phyloP scores from a whole-genome alignment of 1,140 invertebrate genomes.

The Drosophila kikkawai region DNA sequence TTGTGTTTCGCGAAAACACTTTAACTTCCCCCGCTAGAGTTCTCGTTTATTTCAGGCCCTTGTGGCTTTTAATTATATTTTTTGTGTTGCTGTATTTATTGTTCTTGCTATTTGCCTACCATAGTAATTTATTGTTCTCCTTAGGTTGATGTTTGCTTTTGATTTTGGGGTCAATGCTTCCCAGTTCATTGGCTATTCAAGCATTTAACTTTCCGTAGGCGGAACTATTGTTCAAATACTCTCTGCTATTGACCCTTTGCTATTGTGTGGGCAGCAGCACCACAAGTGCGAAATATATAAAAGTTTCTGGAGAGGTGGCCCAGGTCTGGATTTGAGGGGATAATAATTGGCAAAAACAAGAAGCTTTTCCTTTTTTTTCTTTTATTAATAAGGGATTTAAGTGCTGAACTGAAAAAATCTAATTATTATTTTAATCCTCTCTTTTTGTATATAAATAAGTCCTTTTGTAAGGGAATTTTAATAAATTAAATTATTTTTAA shows the following conservation, averaged over 20 bases:
- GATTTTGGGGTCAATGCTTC: constrained; percentile 60
- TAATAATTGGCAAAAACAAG: not conserved
- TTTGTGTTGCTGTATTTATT: constrained; percentile 18
- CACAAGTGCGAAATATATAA: constrained; percentile 20
- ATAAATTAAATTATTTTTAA: not conserved
- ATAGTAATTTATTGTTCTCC: constrained; percentile 44
- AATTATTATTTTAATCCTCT: not conserved
- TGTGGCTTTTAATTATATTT: constrained; percentile 60
- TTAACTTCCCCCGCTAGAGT: constrained; percentile 32
- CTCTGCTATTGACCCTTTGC: constrained; percentile 27
- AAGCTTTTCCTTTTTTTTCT: no score
- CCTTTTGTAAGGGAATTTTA: not conserved
- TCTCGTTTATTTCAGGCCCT: constrained; percentile 25
- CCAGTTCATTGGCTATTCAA: constrained; percentile 37
- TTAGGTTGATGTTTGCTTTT: constrained; percentile 36
- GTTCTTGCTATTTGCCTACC: constrained; percentile 24
- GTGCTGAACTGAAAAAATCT: not conserved
- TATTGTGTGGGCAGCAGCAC: not conserved
- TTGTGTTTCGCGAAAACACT: constrained; percentile 41
- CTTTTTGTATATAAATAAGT: not conserved
- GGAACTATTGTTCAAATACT: constrained; percentile 18
- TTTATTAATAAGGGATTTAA: not conserved
- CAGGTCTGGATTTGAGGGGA: not conserved
- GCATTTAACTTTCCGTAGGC: constrained; percentile 16
- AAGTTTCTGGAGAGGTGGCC: not conserved